Base-by-base conservation (phyloP, 2,113 vertebrate genomes). In the Garra rufa region DNA sequence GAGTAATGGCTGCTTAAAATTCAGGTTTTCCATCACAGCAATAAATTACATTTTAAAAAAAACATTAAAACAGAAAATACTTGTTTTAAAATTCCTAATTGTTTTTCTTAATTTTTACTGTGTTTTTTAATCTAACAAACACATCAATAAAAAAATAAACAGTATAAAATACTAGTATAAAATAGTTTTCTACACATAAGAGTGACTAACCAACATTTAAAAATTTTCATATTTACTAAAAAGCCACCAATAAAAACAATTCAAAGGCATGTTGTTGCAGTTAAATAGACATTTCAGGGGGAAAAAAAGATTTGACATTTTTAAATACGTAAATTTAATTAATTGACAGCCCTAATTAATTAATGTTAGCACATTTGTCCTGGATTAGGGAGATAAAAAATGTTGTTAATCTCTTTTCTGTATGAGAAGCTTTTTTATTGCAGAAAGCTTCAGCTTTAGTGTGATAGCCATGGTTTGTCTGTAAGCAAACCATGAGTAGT, bases 401-500 rank as follows among this genome's bases (percentile, higher is more conserved):
- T 19, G 1, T 21, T 67, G 10, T 81, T 15, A 82, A 41, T 5
- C 19, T 52, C 88, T 76, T 76, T 83, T 83, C 71, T 81, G 70
- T 46, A 78, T 52, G 76, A 43, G 87, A 94, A 94, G 94, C 92
- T 94, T 94, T 92, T 41, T 83, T 87, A 85, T 76, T 90, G 26
- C 11, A 86, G 89, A 86, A 95, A 94, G 91, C 91, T 94, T 93
- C 89, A 76, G 79, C 76, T 88, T 88, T 67, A 85, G 92, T 84
- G 91, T 94, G 93, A 85, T 86, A 43, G 88, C 87, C 94, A 95
- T 95, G 93, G 70, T 95, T 95, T 92, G 91, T 88, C 73, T 17
- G 75, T 63, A 43, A 75, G 89, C 91, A 91, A 94, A 94, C 88
- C 93, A 94, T 95, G 94, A 76, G 28, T 75, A 82, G 67, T 90